Base-by-base conservation (phyloP, 2,797 vertebrate genomes). In the Molossus alvarezi region DNA sequence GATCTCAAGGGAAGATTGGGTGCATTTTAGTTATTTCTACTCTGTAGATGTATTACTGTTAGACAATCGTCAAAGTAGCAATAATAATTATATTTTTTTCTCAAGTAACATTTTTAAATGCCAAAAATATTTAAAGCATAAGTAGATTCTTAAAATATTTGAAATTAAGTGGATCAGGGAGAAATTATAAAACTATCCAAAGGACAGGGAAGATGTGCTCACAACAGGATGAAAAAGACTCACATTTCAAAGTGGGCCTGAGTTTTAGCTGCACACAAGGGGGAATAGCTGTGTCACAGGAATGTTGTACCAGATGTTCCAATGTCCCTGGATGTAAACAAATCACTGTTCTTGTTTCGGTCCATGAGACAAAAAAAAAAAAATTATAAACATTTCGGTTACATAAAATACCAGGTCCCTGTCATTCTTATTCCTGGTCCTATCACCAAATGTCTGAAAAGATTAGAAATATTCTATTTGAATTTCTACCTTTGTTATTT, bases 121-220 rank as follows among this genome's bases (percentile, higher is more conserved):
- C 58, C 1, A 41, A 17, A 51, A 60, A 86, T 58, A 33, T 29
- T 83, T 62, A 53, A 65, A 64, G 58, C 14, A 73, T 17, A 65
- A 79, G 23, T 53, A 82, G 57, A 81, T 81, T 83, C 6, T 86
- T 93, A 62, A 75, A 83, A 76, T 90, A 45, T 29, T 71, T 92
- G n/a, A 82, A 89, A 77, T 6, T 45, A 45, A 45, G 41, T 45
- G 41, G 41, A 45, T 45, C 41, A 45, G 41, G 41, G 41, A 45
- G 41, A 45, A 6, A 45, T 45, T 45, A 45, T 45, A 45, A 45
- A 45, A 45, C 41, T 45, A 45, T 45, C 6, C 41, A 45, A 45
- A 45, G 41, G 41, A 45, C 41, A 45, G 41, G 41, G 5, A 85
- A 77, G 25, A 33, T 18, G 51, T 27, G 4, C 23, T 62, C 83